Base-by-base conservation (phyloP, 2,797 vertebrate genomes). In the Amphiprion clarkii region DNA sequence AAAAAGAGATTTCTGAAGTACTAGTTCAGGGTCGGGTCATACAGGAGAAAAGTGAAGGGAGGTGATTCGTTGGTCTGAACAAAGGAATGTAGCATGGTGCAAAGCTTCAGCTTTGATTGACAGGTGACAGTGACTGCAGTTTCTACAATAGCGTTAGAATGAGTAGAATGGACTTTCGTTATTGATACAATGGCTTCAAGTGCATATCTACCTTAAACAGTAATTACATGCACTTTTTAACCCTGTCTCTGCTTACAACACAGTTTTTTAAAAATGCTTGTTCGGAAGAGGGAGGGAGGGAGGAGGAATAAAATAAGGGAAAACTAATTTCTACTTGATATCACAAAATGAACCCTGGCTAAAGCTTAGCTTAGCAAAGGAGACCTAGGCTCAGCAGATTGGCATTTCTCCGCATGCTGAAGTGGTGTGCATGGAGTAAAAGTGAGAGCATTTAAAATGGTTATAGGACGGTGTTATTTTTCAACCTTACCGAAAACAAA, bases 41-140 rank as follows among this genome's bases (percentile, higher is more conserved):
- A 80, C 63, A 67, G 74, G 79, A 83, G 74, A 71, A 81, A 78
- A 52, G 86, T 74, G 75, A 77, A 71, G 52, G 76, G 66, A 85
- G 80, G 75, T 64, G 83, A 89, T 90, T 84, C 17, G 64, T 89
- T 80, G 79, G 82, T 88, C 79, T 82, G 88, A 93, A 92, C 88
- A 87, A 89, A 93, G 91, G 94, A 95, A 96, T 95, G 94, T 95
- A 95, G 94, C 94, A 94, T 89, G 90, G 92, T 82, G 85, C 75
- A 55, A 89, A 92, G 92, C 87, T 89, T 92, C 88, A 56, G 85
- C 86, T 90, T 94, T 92, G 90, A 87, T 87, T 87, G 91, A 90
- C 88, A 89, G 90, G 88, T 91, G 86, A 89, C 86, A 88, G 91
- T 90, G 91, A 94, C 89, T 93, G 92, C 93, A 92, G 93, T 94